Percentiles rank a stretch among this genome's conserved stretches.
These are phyloP conservation scores for Tipula helvola DNA, from an alignment of 2,888 invertebrate species.

Conservation along the genomic window DNA sequence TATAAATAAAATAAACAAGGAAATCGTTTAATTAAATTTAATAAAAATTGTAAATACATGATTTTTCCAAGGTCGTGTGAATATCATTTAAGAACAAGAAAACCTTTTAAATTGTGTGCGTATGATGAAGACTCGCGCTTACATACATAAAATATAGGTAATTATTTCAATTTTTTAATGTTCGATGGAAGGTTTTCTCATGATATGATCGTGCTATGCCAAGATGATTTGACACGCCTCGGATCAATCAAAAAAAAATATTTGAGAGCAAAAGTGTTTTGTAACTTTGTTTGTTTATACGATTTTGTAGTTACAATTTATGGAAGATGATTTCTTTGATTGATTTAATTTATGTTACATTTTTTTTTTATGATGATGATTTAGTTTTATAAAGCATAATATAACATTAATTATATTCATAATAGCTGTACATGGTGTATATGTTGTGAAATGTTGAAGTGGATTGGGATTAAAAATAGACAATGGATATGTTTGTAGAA, in stretches of 20 bases:
- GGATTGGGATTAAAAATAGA: neutral
- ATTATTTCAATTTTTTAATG: neutral
- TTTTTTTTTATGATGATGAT: neutral
- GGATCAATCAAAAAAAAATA: neutral
- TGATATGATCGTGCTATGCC: neutral
- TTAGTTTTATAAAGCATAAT: neutral
- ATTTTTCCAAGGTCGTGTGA: neutral
- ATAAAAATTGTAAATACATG: neutral
- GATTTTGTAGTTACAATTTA: neutral
- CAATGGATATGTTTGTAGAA: no score
- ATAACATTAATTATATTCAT: neutral
- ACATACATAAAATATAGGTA: neutral
- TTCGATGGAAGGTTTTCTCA: neutral
- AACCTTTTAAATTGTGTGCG: neutral
- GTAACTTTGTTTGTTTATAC: neutral
- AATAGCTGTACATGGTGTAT: neutral
- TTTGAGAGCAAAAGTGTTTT: neutral
- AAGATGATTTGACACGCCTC: neutral
- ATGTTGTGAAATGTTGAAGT: neutral
- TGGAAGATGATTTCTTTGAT: neutral
- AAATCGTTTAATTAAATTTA: constrained; percentile 4
- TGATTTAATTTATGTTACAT: neutral
- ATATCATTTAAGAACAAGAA: neutral
- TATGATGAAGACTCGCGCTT: neutral
- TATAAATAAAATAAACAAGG: neutral